Percentiles rank a stretch among this genome's conserved stretches.
Conservation (phyloP, 2,113 vertebrate species). For the Noctilio leporinus region DNA sequence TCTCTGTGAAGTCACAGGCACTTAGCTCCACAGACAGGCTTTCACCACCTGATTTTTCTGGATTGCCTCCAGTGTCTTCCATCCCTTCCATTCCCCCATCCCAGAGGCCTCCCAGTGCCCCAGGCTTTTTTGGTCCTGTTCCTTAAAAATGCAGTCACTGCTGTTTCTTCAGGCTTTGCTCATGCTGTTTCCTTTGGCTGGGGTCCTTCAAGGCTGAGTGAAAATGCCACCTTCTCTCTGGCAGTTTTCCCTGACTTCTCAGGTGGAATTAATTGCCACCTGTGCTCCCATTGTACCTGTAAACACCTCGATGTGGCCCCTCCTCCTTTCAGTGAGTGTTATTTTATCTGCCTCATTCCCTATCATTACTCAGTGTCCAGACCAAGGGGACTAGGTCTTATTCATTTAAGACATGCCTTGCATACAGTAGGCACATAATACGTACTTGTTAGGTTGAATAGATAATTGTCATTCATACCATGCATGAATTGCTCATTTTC, state of each 20-base stretch:
- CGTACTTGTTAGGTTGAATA: background rate
- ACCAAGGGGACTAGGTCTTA: background rate
- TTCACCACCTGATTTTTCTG: slow-evolving; percentile 6
- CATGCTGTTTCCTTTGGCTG: background rate
- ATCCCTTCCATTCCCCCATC: too few relatives aligned
- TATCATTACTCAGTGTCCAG: background rate
- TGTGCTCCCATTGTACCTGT: background rate
- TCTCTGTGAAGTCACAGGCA: background rate
- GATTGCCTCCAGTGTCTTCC: background rate
- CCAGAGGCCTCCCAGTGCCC: background rate
- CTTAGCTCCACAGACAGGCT: background rate
- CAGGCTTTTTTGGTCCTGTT: background rate
- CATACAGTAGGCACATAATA: slow-evolving; percentile 32
- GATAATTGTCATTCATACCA: background rate
- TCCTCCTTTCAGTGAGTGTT: background rate
- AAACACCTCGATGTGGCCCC: rapidly evolving
- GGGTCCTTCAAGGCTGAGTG: background rate
- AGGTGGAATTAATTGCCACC: slow-evolving; percentile 2
- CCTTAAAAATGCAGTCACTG: background rate
- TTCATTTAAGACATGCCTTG: background rate
- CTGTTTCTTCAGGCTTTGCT: background rate
- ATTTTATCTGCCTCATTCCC: background rate
- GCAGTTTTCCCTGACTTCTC: background rate
- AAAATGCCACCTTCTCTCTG: background rate
- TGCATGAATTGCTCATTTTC: background rate